Conservation (phyloP, 2,797 vertebrate species). For the Parauchenoglanis punctatus region DNA sequence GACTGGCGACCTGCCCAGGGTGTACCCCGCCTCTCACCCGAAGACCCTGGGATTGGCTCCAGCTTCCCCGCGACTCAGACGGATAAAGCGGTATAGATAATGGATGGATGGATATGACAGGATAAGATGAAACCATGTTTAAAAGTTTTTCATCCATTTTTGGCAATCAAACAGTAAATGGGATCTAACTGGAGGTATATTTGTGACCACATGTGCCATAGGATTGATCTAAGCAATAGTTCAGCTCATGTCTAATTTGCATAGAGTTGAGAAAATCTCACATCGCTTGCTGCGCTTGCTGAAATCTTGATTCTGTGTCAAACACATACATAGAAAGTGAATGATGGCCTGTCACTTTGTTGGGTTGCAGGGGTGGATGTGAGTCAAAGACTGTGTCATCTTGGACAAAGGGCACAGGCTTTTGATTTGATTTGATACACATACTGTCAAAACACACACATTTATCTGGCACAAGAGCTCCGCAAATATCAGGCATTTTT, state of each 20-base stretch:
- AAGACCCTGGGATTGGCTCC: no score
- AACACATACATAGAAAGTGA: background rate
- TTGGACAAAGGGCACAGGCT: background rate
- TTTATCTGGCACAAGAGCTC: background rate
- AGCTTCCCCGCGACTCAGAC: no score
- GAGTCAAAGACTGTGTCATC: background rate
- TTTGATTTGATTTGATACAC: background rate
- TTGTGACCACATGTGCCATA: background rate
- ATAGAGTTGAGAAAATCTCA: background rate
- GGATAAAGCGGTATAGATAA: no score
- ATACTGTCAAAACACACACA: constrained; percentile 1
- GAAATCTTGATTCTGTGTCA: background rate
- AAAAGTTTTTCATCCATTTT: background rate
- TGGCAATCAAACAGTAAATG: background rate
- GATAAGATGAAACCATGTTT: background rate
- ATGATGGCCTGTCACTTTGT: background rate
- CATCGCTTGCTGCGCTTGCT: background rate
- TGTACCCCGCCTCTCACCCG: no score
- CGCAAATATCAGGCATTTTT: background rate
- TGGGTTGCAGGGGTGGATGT: background rate
- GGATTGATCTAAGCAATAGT: background rate
- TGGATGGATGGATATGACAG: background rate
- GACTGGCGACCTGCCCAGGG: no score
- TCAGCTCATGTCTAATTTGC: background rate
- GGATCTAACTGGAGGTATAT: background rate